A percentile compares a stretch with the other conserved stretches of the same genome.
phyloP scores from a whole-genome alignment of 1,140 invertebrate species.

The Campoletis sonorensis region DNA sequence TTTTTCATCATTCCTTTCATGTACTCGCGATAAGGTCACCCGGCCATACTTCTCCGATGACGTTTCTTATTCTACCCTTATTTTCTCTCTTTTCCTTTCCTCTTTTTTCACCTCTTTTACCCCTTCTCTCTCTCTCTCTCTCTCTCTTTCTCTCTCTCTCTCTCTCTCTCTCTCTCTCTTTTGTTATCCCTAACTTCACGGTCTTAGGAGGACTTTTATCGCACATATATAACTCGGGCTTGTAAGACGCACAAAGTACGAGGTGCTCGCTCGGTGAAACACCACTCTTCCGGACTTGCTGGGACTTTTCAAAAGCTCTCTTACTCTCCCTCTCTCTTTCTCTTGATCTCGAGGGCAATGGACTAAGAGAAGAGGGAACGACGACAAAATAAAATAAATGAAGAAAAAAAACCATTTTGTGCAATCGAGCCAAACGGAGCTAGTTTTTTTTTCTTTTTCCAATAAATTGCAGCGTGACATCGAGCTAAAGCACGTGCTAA shows the following conservation, averaged over 20 bases:
- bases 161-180: neutral
- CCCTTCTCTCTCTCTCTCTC: neutral
- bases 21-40: constrained; percentile 13
- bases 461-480: neutral
- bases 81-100: neutral
- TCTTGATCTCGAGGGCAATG: constrained; percentile 32
- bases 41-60: constrained; percentile 17
- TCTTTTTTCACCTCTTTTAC: neutral
- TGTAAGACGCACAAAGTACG: constrained; percentile 27
- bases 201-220: constrained; percentile 9
- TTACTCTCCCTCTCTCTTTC: neutral
- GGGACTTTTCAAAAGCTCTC: constrained; percentile 4
- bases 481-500: neutral
- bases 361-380: neutral
- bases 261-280: constrained; percentile 15
- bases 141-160: neutral
- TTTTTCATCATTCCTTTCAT: constrained; percentile 16
- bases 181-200: constrained; percentile 8
- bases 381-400: neutral
- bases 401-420: constrained; percentile 24
- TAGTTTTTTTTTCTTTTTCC: constrained; percentile 12
- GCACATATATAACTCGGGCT: constrained; percentile 16
- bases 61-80: neutral
- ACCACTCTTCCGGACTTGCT: neutral
- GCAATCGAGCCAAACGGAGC: neutral